phyloP scores from a whole-genome alignment of 2,113 vertebrate species.

The Campylomormyrus tamandua region DNA sequence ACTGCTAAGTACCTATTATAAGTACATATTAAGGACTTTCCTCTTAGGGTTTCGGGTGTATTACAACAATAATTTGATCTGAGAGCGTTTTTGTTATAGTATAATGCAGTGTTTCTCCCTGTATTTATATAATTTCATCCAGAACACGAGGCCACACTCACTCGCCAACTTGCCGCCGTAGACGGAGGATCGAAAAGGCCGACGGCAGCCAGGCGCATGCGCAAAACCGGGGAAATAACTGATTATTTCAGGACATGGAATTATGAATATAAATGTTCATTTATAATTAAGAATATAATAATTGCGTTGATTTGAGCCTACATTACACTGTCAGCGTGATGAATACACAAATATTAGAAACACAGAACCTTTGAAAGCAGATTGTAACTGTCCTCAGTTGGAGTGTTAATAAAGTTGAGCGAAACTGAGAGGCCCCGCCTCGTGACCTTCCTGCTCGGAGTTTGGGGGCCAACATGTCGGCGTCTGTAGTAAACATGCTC shows the following conservation, averaged over 20 bases:
- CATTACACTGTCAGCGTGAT: neutral
- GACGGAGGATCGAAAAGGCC: slow-evolving; percentile 10
- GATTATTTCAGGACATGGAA: neutral
- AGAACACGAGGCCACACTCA: slow-evolving; percentile 16
- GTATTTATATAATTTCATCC: neutral
- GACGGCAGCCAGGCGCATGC: neutral
- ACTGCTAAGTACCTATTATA: neutral
- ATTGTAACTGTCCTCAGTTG: neutral
- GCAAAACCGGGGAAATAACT: neutral
- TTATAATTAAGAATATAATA: neutral
- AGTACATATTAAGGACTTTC: neutral
- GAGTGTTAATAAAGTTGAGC: slow-evolving; percentile 13
- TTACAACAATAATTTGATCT: neutral
- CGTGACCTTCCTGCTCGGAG: neutral
- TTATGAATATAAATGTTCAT: neutral
- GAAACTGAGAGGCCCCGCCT: neutral
- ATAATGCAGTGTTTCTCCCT: neutral
- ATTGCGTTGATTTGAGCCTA: neutral
- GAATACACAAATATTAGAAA: neutral
- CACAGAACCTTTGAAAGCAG: neutral
- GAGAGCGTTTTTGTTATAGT: neutral
- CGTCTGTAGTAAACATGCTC: neutral
- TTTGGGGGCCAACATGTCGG: slow-evolving; percentile 44
- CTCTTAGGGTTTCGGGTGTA: neutral
- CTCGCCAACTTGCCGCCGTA: neutral